Percentiles rank a stretch among this genome's conserved stretches.
Conservation (phyloP, 2,797 vertebrate species). For the Tympanoctomys barrerae region DNA sequence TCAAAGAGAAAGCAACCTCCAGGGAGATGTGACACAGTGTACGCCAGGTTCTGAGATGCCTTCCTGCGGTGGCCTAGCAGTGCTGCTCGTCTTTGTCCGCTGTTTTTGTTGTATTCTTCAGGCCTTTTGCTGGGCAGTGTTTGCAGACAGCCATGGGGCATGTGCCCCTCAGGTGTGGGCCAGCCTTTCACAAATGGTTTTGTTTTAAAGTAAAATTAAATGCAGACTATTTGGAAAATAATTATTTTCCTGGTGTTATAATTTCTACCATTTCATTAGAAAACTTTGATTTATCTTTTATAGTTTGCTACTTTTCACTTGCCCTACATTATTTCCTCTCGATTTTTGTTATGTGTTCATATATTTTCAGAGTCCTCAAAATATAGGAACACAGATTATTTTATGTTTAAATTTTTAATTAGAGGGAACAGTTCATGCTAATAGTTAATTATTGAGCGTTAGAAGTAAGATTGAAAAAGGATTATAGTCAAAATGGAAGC, state of each 20-base stretch:
- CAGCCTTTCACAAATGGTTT: background rate
- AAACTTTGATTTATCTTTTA: background rate
- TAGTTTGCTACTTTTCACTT: background rate
- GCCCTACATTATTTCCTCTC: background rate
- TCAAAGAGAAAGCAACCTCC: background rate
- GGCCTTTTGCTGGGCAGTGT: background rate
- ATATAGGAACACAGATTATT: background rate
- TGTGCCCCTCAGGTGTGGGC: background rate
- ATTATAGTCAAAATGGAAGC: background rate
- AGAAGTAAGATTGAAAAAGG: background rate
- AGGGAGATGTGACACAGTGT: background rate
- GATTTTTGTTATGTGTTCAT: background rate
- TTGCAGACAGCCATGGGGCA: background rate
- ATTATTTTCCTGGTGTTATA: background rate
- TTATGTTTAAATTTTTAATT: constrained; percentile 49
- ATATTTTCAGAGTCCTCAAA: constrained; percentile 39
- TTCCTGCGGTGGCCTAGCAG: background rate
- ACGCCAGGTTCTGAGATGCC: background rate
- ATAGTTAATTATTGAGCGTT: background rate
- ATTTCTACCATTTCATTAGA: constrained; percentile 25
- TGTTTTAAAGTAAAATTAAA: constrained; percentile 33
- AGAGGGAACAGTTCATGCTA: constrained; percentile 14
- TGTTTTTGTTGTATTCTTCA: background rate
- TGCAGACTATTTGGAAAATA: constrained; percentile 14
- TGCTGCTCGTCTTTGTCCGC: background rate